phyloP scores from a whole-genome alignment of 2,113 vertebrate species.

The Dipodomys spectabilis region DNA sequence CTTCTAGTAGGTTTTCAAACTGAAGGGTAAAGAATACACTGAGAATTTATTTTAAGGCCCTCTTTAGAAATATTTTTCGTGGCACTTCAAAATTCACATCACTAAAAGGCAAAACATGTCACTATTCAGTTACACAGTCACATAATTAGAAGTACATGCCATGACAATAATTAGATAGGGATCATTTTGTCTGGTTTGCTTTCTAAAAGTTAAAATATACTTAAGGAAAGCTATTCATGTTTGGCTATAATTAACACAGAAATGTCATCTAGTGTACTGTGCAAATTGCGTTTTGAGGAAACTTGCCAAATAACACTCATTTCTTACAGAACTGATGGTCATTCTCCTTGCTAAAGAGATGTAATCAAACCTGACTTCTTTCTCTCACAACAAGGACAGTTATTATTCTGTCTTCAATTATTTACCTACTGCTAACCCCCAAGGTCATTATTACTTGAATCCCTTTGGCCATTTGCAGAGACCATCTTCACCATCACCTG shows the following conservation, averaged over 20 bases:
- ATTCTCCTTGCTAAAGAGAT: slow-evolving; percentile 66
- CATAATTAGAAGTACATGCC: slow-evolving; percentile 58
- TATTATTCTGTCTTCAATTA: slow-evolving; percentile 26
- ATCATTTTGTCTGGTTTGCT: slow-evolving; percentile 67
- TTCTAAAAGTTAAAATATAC: slow-evolving; percentile 69
- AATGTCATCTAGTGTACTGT: slow-evolving; percentile 72
- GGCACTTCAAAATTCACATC: slow-evolving; percentile 82
- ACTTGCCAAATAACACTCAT: slow-evolving; percentile 51
- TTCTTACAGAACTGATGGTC: slow-evolving; percentile 60
- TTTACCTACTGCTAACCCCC: slow-evolving; percentile 74
- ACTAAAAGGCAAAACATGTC: slow-evolving; percentile 74
- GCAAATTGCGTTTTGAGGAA: slow-evolving; percentile 74
- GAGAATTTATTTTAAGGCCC: slow-evolving; percentile 82
- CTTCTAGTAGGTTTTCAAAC: slow-evolving; percentile 48
- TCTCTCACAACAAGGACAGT: slow-evolving; percentile 72
- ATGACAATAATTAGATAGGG: slow-evolving; percentile 60
- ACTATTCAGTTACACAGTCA: slow-evolving; percentile 46
- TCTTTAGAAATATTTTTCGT: slow-evolving; percentile 77
- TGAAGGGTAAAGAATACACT: slow-evolving; percentile 62
- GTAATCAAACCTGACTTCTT: slow-evolving; percentile 13
- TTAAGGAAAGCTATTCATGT: slow-evolving; percentile 75
- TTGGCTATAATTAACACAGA: slow-evolving; percentile 72
- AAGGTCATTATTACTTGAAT: slow-evolving; percentile 70
- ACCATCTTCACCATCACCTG: slow-evolving; percentile 58
- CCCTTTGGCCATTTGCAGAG: slow-evolving; percentile 68